phyloP scores from a whole-genome alignment of 2,888 invertebrate genomes.

The Tinea trinotella region DNA sequence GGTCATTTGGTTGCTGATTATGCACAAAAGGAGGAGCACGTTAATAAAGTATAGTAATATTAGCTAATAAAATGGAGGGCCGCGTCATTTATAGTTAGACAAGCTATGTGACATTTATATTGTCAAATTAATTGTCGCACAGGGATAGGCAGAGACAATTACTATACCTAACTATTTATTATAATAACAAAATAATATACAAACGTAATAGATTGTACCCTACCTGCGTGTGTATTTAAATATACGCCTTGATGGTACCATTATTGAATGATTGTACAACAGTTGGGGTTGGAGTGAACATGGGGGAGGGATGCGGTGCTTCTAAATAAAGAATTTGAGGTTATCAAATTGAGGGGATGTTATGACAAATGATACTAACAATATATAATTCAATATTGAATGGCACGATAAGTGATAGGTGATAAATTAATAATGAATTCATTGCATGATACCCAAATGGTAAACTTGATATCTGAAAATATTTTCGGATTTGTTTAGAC shows the following conservation, averaged over 20 bases:
- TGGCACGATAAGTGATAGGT: slow-evolving; percentile 12
- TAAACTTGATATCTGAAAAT: neutral
- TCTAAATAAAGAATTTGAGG: slow-evolving; percentile 12
- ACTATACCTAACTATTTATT: no score
- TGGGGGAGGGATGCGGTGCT: neutral
- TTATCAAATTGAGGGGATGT: slow-evolving; percentile 13
- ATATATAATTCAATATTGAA: slow-evolving; percentile 13
- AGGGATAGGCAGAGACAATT: no score
- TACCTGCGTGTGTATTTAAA: neutral
- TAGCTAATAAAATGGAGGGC: no score
- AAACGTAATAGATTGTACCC: neutral
- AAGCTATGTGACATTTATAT: no score
- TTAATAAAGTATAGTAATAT: no score
- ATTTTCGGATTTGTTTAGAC: no score
- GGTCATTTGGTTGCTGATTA: no score
- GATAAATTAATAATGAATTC: slow-evolving; percentile 10
- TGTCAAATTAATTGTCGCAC: no score
- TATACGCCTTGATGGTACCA: slow-evolving; percentile 6
- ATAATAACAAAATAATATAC: neutral
- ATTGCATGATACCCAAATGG: neutral
- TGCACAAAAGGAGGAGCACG: no score
- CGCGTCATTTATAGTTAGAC: no score
- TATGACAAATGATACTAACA: slow-evolving; percentile 5
- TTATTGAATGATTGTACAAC: slow-evolving; percentile 13
- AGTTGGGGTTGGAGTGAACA: neutral